Evolutionary conservation across 2,797 vertebrate species (phyloP).

Genomic region (Argyrosomus regius): DNA sequence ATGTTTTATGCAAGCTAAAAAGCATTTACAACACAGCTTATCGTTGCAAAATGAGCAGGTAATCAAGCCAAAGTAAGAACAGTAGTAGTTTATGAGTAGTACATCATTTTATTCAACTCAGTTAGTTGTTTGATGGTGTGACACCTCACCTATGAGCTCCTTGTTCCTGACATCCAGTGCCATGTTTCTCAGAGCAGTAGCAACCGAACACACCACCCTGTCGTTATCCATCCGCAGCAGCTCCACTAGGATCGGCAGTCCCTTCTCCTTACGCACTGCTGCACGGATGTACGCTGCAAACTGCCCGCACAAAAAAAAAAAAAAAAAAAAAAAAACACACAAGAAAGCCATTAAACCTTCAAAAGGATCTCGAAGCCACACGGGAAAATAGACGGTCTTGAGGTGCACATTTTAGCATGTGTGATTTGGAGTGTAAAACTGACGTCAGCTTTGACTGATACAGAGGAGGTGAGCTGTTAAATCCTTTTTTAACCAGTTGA

Average conservation of each 20-base stretch:
- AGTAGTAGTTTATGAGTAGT: background rate
- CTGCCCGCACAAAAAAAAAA: conserved; percentile 73
- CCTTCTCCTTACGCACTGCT: conserved; percentile 97
- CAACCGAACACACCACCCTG: conserved; percentile 96
- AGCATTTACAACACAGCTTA: conserved; percentile 4
- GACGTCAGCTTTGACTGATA: conserved; percentile 15
- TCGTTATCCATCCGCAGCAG: conserved; percentile 98
- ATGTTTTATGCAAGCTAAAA: background rate
- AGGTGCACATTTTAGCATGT: background rate
- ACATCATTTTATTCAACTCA: background rate
- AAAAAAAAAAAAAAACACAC: background rate
- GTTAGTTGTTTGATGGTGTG: background rate
- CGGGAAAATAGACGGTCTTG: conserved; percentile 8
- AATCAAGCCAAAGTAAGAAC: background rate
- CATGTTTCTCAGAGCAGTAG: conserved; percentile 97
- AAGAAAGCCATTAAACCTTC: conserved; percentile 40
- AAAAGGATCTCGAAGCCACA: background rate
- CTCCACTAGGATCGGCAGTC: conserved; percentile 97
- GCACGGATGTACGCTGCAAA: conserved; percentile 97
- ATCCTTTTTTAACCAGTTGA: conserved; percentile 39
- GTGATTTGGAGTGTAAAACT: conserved; percentile 38
- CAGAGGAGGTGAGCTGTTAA: conserved; percentile 45
- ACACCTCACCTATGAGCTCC: conserved; percentile 93
- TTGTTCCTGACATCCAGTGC: conserved; percentile 97
- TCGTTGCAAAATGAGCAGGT: background rate